Conservation (phyloP, 2,888 invertebrate species). For the Pristionchus entomophagus region DNA sequence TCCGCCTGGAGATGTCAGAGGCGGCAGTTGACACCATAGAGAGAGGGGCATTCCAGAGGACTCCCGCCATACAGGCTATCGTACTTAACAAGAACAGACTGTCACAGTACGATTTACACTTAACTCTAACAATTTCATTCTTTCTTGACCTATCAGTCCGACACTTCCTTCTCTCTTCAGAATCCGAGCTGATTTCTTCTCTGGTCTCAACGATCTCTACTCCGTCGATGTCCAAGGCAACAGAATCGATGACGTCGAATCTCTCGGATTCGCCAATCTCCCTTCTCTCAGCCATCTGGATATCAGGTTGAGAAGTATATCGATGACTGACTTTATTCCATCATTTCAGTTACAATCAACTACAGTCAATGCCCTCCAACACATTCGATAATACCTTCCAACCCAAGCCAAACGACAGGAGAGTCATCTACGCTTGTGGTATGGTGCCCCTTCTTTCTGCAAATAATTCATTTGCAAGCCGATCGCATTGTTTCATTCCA, state of each 20-base stretch:
- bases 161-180: slow-evolving; percentile 59
- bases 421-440: slow-evolving; percentile 75
- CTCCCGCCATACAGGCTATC: slow-evolving; percentile 74
- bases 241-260: slow-evolving; percentile 71
- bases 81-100: slow-evolving; percentile 76
- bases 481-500: slow-evolving; percentile 11
- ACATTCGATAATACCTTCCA: slow-evolving; percentile 71
- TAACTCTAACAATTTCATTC: background rate
- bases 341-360: slow-evolving; percentile 72
- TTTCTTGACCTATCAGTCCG: background rate
- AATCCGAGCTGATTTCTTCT: slow-evolving; percentile 74
- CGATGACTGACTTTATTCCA: background rate
- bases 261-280: slow-evolving; percentile 74
- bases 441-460: background rate
- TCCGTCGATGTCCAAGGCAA: slow-evolving; percentile 75
- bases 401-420: slow-evolving; percentile 70
- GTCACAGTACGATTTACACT: slow-evolving; percentile 62
- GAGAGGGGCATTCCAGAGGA: slow-evolving; percentile 74
- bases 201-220: slow-evolving; percentile 72
- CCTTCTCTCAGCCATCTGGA: slow-evolving; percentile 74
- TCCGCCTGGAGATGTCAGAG: slow-evolving; percentile 76
- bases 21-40: slow-evolving; percentile 75
- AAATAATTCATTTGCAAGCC: background rate
- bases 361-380: slow-evolving; percentile 71
- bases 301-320: slow-evolving; percentile 66